These are phyloP conservation scores for Pycnonotus jocosus DNA, from an alignment of 2,113 vertebrate genomes.

Conservation along the genomic window DNA sequence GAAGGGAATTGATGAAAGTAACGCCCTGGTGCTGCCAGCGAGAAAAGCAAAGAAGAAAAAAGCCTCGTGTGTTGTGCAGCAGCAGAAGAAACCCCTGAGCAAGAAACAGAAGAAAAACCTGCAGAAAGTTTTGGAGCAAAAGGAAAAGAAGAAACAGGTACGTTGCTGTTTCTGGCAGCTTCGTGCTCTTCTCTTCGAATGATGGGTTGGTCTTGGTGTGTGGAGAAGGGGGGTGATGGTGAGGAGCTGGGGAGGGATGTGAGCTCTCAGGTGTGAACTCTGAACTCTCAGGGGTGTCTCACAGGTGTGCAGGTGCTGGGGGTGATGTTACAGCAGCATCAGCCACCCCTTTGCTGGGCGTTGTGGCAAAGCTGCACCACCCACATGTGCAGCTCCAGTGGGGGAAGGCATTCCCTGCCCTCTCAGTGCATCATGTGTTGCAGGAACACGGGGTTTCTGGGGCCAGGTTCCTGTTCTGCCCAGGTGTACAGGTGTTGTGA, in stretches of 20 bases:
- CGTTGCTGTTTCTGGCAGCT: accelerated
- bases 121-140: constrained; percentile 88
- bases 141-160: constrained; percentile 90
- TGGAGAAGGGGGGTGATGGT: accelerated
- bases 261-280: not conserved
- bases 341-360: not conserved
- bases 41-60: constrained; percentile 78
- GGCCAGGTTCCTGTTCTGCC: not conserved
- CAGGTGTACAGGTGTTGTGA: accelerated
- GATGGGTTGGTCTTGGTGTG: accelerated
- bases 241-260: not conserved
- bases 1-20: constrained; percentile 89
- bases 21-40: constrained; percentile 83
- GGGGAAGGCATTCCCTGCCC: not conserved
- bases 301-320: not conserved
- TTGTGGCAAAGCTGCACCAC: not conserved
- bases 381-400: accelerated
- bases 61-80: not conserved
- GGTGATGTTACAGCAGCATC: not conserved
- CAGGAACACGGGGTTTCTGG: accelerated
- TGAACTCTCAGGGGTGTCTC: not conserved
- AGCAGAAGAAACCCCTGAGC: constrained; percentile 80
- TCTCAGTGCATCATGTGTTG: accelerated
- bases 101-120: constrained; percentile 87
- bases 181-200: accelerated